phyloP scores from a whole-genome alignment of 2,797 vertebrate genomes.

The Synanceia verrucosa region DNA sequence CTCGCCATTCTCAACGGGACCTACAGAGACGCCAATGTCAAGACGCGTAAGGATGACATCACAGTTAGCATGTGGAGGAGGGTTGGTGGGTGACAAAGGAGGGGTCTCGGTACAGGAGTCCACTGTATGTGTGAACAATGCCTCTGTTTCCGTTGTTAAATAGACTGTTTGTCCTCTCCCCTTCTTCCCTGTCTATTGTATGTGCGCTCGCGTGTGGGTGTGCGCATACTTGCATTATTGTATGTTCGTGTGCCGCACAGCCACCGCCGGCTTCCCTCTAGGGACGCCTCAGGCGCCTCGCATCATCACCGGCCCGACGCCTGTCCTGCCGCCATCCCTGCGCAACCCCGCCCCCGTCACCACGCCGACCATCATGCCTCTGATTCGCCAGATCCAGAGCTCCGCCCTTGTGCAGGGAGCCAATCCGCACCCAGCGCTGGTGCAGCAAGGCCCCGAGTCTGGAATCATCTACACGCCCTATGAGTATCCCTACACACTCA shows the following conservation, averaged over 20 bases:
- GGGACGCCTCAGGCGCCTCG: conserved; percentile 94
- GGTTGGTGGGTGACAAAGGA: conserved; percentile 64
- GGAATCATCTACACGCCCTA: conserved; percentile 97
- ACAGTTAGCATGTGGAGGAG: conserved; percentile 60
- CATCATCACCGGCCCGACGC: conserved; percentile 94
- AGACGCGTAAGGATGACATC: conserved; percentile 93
- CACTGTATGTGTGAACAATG: conserved; percentile 74
- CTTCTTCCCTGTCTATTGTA: conserved; percentile 69
- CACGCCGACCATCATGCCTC: conserved; percentile 97
- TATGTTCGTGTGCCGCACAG: conserved; percentile 57
- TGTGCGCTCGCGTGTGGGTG: conserved; percentile 45
- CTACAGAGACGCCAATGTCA: conserved; percentile 99
- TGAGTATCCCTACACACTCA: conserved; percentile 97
- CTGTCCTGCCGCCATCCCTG: conserved; percentile 90
- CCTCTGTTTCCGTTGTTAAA: conserved; percentile 69
- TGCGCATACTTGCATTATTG: conserved; percentile 52
- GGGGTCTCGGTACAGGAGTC: conserved; percentile 67
- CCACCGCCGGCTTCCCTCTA: conserved; percentile 93
- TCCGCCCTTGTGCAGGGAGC: conserved; percentile 91
- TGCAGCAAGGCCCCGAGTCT: conserved; percentile 93
- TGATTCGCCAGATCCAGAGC: conserved; percentile 99
- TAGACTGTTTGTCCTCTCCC: conserved; percentile 65
- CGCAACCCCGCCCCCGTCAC: conserved; percentile 89
- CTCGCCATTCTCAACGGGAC: conserved; percentile 98
- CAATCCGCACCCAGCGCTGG: conserved; percentile 92